These are phyloP conservation scores for Chelonus formosanus DNA, from an alignment of 2,888 invertebrate genomes.

Conservation along the genomic window DNA sequence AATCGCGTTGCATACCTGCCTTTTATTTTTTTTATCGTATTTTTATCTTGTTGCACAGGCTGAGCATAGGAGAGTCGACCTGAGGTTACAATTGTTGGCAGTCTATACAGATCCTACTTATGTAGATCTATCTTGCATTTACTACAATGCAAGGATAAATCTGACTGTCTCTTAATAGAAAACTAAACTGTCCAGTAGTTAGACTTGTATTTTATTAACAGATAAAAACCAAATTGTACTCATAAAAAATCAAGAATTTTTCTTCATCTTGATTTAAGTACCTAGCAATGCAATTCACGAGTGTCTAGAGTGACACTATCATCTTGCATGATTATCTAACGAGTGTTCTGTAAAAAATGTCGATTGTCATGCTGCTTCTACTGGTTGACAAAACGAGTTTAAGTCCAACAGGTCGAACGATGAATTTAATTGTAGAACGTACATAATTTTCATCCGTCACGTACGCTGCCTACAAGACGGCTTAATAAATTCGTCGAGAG, in stretches of 20 bases:
- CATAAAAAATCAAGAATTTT: too few relatives aligned
- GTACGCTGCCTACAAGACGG: constrained; percentile 42
- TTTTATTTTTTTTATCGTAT: constrained; percentile 26
- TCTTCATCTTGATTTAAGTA: constrained; percentile 3
- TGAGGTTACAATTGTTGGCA: constrained; percentile 39
- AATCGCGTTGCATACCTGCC: constrained; percentile 43
- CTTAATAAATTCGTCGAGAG: constrained; percentile 51
- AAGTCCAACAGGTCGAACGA: constrained; percentile 33
- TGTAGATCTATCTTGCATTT: constrained; percentile 4
- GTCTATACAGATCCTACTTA: constrained; percentile 23
- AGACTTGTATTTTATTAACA: not conserved
- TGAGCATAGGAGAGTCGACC: constrained; percentile 35
- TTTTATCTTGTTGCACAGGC: constrained; percentile 16
- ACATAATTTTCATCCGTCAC: constrained; percentile 44
- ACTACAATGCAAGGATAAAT: constrained; percentile 24
- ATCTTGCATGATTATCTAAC: not conserved
- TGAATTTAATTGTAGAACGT: constrained; percentile 48
- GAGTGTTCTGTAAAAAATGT: constrained; percentile 3
- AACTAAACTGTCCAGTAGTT: constrained; percentile 22
- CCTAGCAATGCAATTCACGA: constrained; percentile 15
- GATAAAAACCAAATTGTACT: too few relatives aligned
- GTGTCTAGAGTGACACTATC: constrained; percentile 9
- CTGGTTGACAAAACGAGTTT: not conserved
- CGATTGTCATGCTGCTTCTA: constrained; percentile 11
- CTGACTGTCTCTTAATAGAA: constrained; percentile 6